Evolutionary conservation across 2,888 invertebrate species (phyloP), one percentile per base, ranked within the genome.

Genomic region (Antheraea assamensis): DNA sequence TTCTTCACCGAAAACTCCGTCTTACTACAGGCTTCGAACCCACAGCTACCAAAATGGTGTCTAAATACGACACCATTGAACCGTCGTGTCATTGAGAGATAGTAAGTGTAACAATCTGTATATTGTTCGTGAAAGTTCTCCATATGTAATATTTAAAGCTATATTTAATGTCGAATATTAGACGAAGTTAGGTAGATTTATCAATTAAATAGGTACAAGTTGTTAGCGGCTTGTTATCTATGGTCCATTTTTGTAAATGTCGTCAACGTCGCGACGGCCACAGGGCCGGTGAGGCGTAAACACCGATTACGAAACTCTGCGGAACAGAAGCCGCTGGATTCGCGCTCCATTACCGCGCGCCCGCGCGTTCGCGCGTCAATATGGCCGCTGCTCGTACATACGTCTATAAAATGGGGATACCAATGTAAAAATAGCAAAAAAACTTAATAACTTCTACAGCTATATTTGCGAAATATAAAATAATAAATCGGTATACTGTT

Each of bases 241-340:
- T 52, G 73, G 72, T 73, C 72, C 72, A 66, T 74, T 73, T 74
- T 74, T 58, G 73, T 76, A 74, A 74, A 77, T 64, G 71, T 70
- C 66, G 68, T 19, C 55, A 52, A 35, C 58, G 70, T 30, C 58
- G 70, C 47, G 42, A 70, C 42, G 58, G 35, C 70, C 49, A 58
- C 31, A 42, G 73, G 68, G 71, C 58, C 73, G 71, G 72, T 73
- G 74, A 74, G 66, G 80, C 85, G 80, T 80, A 76, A 78, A 88
- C 85, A 87, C 76, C 83, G 75, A 81, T 92, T 93, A 86, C 92
- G 89, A 91, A 88, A 92, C 83, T 84, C 83, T 85, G 87, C 88
- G 85, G 89, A 89, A 90, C 88, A 88, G 91, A 88, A 90, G 90
- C 85, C 84, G 83, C 79, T 89, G 87, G 89, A 92, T 92, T 92